Conservation (phyloP, 2,113 vertebrate species). For the Tenrec ecaudatus region DNA sequence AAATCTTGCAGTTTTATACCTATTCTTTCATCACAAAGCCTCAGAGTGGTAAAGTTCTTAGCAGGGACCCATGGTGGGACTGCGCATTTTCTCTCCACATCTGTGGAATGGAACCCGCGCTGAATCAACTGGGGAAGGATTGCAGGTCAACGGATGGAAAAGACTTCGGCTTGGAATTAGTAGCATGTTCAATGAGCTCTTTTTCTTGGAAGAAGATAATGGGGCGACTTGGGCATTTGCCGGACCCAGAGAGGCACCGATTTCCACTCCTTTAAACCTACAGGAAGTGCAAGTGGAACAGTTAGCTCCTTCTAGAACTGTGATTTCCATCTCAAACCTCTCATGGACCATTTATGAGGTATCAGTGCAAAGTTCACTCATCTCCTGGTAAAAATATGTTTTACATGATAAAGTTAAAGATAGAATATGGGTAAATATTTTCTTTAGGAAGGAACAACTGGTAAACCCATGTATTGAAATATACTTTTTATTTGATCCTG, state of each 20-base stretch:
- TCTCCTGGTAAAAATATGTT: background rate
- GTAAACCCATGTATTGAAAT: background rate
- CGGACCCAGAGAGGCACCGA: background rate
- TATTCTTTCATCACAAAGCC: constrained; percentile 55
- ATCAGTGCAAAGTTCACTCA: background rate
- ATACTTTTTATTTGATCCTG: background rate
- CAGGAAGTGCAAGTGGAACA: background rate
- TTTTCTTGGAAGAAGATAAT: constrained; percentile 68
- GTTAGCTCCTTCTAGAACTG: background rate
- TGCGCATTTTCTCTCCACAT: constrained; percentile 51
- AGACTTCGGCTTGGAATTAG: constrained; percentile 62
- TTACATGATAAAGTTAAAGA: constrained; percentile 18
- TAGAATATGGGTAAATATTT: background rate
- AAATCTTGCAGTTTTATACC: background rate
- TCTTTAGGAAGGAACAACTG: background rate
- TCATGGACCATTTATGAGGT: constrained; percentile 35
- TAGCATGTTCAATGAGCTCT: constrained; percentile 46
- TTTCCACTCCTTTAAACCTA: constrained; percentile 30
- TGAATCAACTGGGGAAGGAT: constrained; percentile 56
- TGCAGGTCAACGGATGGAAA: constrained; percentile 65
- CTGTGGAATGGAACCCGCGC: constrained; percentile 35
- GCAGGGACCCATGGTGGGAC: background rate
- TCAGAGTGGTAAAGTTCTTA: constrained; percentile 58
- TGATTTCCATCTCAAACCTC: background rate
- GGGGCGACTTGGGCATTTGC: constrained; percentile 30